phyloP scores from a whole-genome alignment of 2,888 invertebrate species.

The Drosophila paucipuncta region DNA sequence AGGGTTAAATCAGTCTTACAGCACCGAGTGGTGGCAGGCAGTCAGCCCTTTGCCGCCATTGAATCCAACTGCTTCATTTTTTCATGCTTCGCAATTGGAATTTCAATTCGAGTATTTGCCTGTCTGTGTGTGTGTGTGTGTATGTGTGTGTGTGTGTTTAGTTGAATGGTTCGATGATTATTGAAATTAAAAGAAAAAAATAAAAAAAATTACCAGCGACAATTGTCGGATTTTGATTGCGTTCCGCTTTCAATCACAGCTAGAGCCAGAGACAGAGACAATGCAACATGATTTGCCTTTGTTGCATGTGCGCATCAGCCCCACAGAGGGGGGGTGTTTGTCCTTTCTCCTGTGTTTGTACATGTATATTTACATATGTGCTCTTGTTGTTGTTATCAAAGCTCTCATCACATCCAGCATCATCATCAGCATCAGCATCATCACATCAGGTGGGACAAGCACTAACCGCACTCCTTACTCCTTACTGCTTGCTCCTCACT shows the following conservation, averaged over 20 bases:
- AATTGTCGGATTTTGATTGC: conserved; percentile 36
- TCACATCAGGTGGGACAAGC: neutral
- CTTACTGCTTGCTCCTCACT: neutral
- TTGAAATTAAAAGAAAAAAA: conserved; percentile 25
- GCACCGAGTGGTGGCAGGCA: conserved; percentile 42
- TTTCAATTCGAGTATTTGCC: conserved; percentile 18
- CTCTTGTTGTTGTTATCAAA: conserved; percentile 12
- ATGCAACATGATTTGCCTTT: conserved; percentile 29
- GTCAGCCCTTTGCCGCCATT: conserved; percentile 36
- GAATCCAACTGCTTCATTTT: conserved; percentile 10
- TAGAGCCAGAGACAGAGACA: conserved; percentile 8
- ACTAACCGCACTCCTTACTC: neutral
- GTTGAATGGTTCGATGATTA: conserved; percentile 33
- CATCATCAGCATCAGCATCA: neutral
- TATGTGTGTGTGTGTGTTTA: conserved; percentile 10
- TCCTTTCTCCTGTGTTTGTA: neutral
- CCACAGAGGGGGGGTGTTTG: neutral
- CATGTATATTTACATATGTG: neutral
- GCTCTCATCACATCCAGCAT: neutral
- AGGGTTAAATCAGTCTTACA: conserved; percentile 54
- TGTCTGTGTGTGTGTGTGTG: neutral
- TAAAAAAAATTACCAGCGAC: conserved; percentile 33
- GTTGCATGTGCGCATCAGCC: conserved; percentile 44
- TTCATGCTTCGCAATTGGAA: conserved; percentile 13
- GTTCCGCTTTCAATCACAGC: conserved; percentile 13